A percentile compares a stretch with the other conserved stretches of the same genome.
phyloP scores from a whole-genome alignment of 1,140 invertebrate species.

The Lycorma delicatula region DNA sequence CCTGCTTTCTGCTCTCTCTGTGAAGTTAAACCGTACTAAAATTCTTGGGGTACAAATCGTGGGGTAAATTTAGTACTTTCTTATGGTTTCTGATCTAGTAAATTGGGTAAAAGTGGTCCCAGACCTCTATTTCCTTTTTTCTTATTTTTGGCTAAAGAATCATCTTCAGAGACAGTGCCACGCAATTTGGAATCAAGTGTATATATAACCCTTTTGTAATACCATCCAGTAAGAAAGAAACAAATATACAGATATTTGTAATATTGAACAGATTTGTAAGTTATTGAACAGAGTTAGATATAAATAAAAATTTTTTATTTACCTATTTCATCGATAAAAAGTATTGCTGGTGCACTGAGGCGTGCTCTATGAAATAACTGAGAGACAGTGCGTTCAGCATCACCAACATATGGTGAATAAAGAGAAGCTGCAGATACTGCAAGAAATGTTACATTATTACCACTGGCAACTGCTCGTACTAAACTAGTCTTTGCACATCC shows the following conservation, averaged over 20 bases:
- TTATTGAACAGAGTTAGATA: constrained; percentile 2
- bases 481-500: constrained; percentile 68
- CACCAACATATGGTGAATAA: constrained; percentile 57
- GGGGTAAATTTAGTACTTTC: too few relatives aligned
- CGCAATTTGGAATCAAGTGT: too few relatives aligned
- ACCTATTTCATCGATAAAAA: constrained; percentile 72
- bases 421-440: constrained; percentile 54
- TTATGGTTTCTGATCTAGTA: too few relatives aligned
- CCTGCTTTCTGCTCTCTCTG: too few relatives aligned
- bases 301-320: constrained; percentile 13
- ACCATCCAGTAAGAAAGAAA: not conserved
- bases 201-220: too few relatives aligned
- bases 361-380: constrained; percentile 58
- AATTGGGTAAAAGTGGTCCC: too few relatives aligned
- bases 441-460: constrained; percentile 51
- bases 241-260: not conserved
- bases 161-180: too few relatives aligned
- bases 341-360: constrained; percentile 53
- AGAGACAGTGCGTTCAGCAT: constrained; percentile 49
- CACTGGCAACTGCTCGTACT: constrained; percentile 53
- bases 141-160: too few relatives aligned
- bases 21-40: too few relatives aligned
- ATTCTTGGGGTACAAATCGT: too few relatives aligned
- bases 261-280: not conserved
- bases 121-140: too few relatives aligned